Evolutionary conservation across 2,888 invertebrate genomes (phyloP).

Genomic region (Chloroclystis v-ata): DNA sequence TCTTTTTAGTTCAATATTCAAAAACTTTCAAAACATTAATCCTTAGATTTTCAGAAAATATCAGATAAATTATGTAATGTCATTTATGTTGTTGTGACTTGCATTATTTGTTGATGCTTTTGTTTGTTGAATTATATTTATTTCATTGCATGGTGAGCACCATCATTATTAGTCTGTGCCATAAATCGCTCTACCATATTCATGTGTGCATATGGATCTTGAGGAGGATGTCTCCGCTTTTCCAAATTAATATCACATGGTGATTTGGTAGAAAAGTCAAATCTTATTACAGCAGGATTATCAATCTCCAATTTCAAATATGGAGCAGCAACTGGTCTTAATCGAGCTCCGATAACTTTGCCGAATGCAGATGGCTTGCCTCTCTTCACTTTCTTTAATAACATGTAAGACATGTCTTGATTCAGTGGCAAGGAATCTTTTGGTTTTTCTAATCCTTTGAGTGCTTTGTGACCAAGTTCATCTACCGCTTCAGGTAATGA

Average conservation of each 20-base stretch:
- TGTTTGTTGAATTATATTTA: background rate
- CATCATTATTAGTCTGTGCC: slow-evolving; percentile 18
- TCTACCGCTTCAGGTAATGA: slow-evolving; percentile 40
- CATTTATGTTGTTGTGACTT: no score
- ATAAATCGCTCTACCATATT: slow-evolving; percentile 27
- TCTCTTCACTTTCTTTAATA: slow-evolving; percentile 40
- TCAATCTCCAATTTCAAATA: slow-evolving; percentile 43
- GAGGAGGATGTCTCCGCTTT: slow-evolving; percentile 39
- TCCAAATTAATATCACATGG: slow-evolving; percentile 59
- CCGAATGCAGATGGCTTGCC: slow-evolving; percentile 59
- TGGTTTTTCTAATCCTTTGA: slow-evolving; percentile 7
- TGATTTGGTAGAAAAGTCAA: slow-evolving; percentile 58
- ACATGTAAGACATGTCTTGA: slow-evolving; percentile 55
- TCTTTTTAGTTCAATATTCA: no score
- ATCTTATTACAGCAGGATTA: slow-evolving; percentile 36
- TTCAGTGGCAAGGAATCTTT: slow-evolving; percentile 17
- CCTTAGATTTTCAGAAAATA: no score
- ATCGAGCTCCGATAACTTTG: slow-evolving; percentile 49
- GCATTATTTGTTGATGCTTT: no score
- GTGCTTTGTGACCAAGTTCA: background rate
- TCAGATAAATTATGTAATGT: no score
- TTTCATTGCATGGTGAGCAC: background rate
- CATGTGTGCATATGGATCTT: slow-evolving; percentile 20
- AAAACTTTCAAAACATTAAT: no score
- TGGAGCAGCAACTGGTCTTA: slow-evolving; percentile 51